A percentile compares a stretch with the other conserved stretches of the same genome.
phyloP scores from a whole-genome alignment of 1,140 invertebrate genomes.

The Drosophila watanabei region DNA sequence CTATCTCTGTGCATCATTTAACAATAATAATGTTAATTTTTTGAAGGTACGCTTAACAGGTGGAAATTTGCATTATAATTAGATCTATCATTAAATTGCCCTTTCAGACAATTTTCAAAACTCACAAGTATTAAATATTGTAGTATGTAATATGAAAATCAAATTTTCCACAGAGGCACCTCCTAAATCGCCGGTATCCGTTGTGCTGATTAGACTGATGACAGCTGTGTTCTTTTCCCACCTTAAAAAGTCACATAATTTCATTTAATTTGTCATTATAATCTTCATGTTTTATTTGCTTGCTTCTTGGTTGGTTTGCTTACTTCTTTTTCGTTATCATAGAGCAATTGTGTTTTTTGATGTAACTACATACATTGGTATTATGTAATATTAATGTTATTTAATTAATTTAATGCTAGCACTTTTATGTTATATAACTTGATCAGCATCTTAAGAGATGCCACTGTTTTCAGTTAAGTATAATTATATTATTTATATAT shows the following conservation, averaged over 20 bases:
- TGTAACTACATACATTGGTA: constrained; percentile 54
- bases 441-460: constrained; percentile 38
- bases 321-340: constrained; percentile 59
- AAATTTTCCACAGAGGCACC: no score
- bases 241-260: neutral
- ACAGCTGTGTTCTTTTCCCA: neutral
- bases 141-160: no score
- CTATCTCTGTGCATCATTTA: no score
- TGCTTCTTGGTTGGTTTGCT: constrained; percentile 54
- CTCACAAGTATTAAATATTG: no score
- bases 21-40: no score
- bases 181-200: no score
- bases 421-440: constrained; percentile 56
- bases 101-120: no score
- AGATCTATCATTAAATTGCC: no score
- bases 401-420: constrained; percentile 75
- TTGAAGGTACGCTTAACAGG: no score
- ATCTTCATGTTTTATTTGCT: constrained; percentile 67
- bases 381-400: constrained; percentile 67
- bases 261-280: constrained; percentile 23
- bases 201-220: no score
- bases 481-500: constrained; percentile 55
- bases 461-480: constrained; percentile 39
- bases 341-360: constrained; percentile 56
- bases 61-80: no score